Percentiles rank a stretch among this genome's conserved stretches.
Evolutionary conservation across 2,888 invertebrate genomes (phyloP).

Genomic region (Emesis furor): DNA sequence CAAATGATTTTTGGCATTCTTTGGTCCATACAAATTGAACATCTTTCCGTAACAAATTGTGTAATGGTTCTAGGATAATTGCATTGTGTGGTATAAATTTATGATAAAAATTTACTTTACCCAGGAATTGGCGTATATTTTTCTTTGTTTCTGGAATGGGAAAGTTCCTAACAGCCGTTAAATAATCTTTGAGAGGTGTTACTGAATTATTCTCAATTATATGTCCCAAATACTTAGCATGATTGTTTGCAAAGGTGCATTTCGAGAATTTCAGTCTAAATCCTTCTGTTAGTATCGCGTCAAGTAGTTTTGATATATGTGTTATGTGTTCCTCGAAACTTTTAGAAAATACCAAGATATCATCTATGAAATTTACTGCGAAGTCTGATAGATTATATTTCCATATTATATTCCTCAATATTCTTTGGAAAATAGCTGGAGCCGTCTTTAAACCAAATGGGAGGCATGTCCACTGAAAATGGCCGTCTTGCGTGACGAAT

Average conservation of each 20-base stretch:
- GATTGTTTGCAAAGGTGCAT: background rate
- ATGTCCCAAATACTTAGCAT: background rate
- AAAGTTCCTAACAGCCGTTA: background rate
- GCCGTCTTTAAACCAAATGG: constrained; percentile 78
- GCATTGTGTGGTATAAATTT: background rate
- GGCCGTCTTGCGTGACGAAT: constrained; percentile 74
- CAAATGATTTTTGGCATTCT: too few species aligned
- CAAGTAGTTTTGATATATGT: background rate
- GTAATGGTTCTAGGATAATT: background rate
- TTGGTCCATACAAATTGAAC: too few species aligned
- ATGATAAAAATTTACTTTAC: background rate
- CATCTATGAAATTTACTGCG: constrained; percentile 43
- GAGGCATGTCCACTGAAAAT: constrained; percentile 76
- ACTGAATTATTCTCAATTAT: background rate
- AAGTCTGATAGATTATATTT: constrained; percentile 46
- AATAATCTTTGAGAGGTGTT: too few species aligned
- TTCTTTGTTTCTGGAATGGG: background rate
- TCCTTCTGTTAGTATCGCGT: background rate
- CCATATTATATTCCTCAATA: constrained; percentile 71
- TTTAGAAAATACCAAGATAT: background rate
- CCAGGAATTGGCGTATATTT: background rate
- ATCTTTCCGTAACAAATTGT: background rate
- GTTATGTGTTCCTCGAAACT: too few species aligned
- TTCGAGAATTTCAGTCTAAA: background rate
- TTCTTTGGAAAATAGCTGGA: constrained; percentile 80